Base-by-base conservation (phyloP, 2,888 invertebrate species). In the Rhogogaster chlorosoma region DNA sequence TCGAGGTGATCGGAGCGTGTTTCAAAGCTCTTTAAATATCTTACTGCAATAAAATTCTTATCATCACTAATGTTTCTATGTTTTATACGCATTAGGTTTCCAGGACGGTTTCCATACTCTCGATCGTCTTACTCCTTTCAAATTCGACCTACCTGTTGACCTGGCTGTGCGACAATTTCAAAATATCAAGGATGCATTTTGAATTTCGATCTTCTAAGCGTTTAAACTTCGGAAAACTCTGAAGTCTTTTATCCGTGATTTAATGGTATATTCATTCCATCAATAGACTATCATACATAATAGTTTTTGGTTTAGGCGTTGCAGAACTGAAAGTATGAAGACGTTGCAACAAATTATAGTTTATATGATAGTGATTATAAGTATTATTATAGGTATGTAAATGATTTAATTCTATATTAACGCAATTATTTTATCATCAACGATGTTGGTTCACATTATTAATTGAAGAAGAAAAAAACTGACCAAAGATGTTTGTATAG, bases 141-240 rank as follows among this genome's bases (percentile, higher is more conserved):
- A 98, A 92, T 99, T 99, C 94, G 97, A 98, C 92, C 95, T 99
- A 91, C 99, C 99, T 0, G 98, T 99, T 22, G 99, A 99, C 94
- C 95, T 99, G 90, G 99, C 99, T 64, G 97, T 99, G 67, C 96
- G 98, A 91, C 99, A 99, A 91, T 98, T 99, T 93, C 98, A 98
- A 93, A 99, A 99, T 94, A 99, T 99, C 93, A 99, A 98, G 95
- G 99, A 99, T 94, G 98, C 93, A 86, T 93, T 93, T 87, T 93
- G 90, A 93, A 80, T 53, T 22, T 12, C 3, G 36, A 61, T 61
- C 32, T 53, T 15, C 26, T 15, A n/a, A 22, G 12, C 57, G 7
- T 49, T 77, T 5, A 32, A 6, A 77, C 18, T 49, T 53, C 10
- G 26, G n/a, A 57, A 61, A 61, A 61, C 15, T 38, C 38, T 9